These are phyloP conservation scores for Lamproptera curius DNA, from an alignment of 2,888 invertebrate species.

Conservation along the genomic window DNA sequence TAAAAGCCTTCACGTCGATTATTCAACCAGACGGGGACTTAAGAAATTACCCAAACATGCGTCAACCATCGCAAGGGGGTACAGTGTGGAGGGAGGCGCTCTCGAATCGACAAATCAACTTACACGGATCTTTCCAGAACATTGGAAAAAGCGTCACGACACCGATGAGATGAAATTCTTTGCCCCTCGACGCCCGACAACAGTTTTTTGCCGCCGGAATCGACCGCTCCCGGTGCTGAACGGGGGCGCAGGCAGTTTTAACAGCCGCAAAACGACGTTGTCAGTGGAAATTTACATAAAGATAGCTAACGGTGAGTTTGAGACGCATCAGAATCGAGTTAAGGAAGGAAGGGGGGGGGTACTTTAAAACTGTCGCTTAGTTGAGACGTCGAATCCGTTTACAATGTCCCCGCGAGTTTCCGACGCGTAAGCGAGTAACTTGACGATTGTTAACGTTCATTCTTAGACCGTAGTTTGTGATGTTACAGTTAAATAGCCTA, in stretches of 20 bases:
- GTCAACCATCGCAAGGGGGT: constrained; percentile 26
- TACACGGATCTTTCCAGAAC: constrained; percentile 42
- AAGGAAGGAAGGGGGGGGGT: constrained; percentile 53
- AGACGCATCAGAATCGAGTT: constrained; percentile 71
- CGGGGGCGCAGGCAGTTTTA: constrained; percentile 22
- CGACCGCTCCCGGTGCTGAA: constrained; percentile 19
- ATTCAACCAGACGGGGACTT: neutral
- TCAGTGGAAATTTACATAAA: constrained; percentile 69
- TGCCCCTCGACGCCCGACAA: constrained; percentile 32
- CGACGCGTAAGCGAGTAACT: constrained; percentile 22
- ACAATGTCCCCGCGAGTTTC: constrained; percentile 54
- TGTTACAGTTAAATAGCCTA: too few relatives aligned
- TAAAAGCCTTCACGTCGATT: too few relatives aligned
- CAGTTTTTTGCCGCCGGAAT: constrained; percentile 29
- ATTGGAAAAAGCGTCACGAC: constrained; percentile 62
- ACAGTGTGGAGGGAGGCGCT: constrained; percentile 27
- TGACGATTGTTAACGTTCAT: too few relatives aligned
- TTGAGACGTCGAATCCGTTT: constrained; percentile 74
- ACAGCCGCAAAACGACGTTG: constrained; percentile 43
- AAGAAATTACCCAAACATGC: constrained; percentile 22
- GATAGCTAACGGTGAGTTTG: constrained; percentile 60
- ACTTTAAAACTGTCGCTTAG: constrained; percentile 77
- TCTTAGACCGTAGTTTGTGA: too few relatives aligned
- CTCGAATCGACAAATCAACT: constrained; percentile 44
- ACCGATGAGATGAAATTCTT: constrained; percentile 51